Evolutionary conservation across 1,140 invertebrate species (phyloP).

Genomic region (Macrobrachium nipponense): DNA sequence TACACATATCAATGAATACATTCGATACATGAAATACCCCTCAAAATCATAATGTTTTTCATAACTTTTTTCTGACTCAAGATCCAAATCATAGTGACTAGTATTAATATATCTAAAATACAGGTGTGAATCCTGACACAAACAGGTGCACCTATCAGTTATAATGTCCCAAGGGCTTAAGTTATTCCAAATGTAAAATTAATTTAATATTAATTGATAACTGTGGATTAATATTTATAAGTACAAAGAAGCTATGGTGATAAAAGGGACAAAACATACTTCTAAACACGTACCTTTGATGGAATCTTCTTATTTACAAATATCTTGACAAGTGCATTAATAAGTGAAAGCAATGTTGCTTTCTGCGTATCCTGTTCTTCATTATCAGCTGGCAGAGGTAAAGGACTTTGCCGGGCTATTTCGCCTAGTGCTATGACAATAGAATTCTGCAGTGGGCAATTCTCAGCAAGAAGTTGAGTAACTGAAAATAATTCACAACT

Average conservation of each 20-base stretch:
- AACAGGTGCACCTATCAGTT: too few relatives aligned
- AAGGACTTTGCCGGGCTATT: constrained; percentile 75
- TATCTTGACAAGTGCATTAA: constrained; percentile 43
- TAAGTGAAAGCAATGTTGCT: constrained; percentile 60
- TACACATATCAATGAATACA: too few relatives aligned
- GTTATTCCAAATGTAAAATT: background rate
- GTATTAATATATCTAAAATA: too few relatives aligned
- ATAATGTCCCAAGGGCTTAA: too few relatives aligned
- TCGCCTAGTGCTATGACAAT: constrained; percentile 78
- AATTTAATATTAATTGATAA: too few relatives aligned
- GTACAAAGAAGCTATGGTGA: constrained; percentile 50
- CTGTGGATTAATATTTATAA: background rate
- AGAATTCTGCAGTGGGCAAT: constrained; percentile 73
- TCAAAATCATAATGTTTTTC: too few relatives aligned
- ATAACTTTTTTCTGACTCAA: too few relatives aligned
- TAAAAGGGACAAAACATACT: constrained; percentile 12
- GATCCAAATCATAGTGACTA: too few relatives aligned
- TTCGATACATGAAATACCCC: too few relatives aligned
- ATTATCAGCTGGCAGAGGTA: constrained; percentile 74
- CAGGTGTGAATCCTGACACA: too few relatives aligned
- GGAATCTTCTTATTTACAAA: constrained; percentile 63
- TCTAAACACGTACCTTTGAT: constrained; percentile 57
- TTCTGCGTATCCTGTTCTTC: constrained; percentile 65
- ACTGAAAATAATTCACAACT: constrained; percentile 69
- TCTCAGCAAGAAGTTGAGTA: constrained; percentile 72